These are phyloP conservation scores for Drosophila albomicans DNA, from an alignment of 1,140 invertebrate species.

Conservation along the genomic window DNA sequence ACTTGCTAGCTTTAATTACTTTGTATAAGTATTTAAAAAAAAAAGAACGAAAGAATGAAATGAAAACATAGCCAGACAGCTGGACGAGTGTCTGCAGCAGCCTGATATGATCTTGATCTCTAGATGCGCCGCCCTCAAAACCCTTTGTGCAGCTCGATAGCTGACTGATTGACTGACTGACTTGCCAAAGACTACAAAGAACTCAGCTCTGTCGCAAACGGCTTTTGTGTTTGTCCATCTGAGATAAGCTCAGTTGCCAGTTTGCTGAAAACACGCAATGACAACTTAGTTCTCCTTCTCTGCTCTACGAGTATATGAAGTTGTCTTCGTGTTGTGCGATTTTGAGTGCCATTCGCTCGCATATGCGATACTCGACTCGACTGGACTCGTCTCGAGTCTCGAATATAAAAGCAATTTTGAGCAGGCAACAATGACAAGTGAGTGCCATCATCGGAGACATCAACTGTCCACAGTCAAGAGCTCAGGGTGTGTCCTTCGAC, in stretches of 20 bases:
- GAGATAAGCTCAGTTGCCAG: slow-evolving; percentile 75
- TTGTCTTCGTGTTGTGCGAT: slow-evolving; percentile 55
- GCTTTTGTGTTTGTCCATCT: slow-evolving; percentile 77
- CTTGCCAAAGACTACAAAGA: slow-evolving; percentile 30
- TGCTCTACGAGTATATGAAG: slow-evolving; percentile 46
- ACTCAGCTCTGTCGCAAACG: slow-evolving; percentile 28
- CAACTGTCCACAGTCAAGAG: slow-evolving; percentile 27
- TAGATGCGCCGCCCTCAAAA: slow-evolving; percentile 7
- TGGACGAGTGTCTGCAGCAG: slow-evolving; percentile 58
- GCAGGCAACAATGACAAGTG: slow-evolving; percentile 60
- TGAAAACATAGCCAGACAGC: slow-evolving; percentile 49
- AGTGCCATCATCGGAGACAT: slow-evolving; percentile 43
- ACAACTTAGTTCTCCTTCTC: slow-evolving; percentile 56
- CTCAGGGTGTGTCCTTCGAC: slow-evolving; percentile 35
- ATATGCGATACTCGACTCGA: slow-evolving; percentile 2
- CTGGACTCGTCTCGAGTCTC: neutral
- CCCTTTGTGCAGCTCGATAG: slow-evolving; percentile 41
- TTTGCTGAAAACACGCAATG: slow-evolving; percentile 78
- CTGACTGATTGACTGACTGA: slow-evolving; percentile 28
- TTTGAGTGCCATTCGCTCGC: slow-evolving; percentile 41
- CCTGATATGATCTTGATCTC: slow-evolving; percentile 26
- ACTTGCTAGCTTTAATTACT: slow-evolving; percentile 75
- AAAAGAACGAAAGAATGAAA: slow-evolving; percentile 1
- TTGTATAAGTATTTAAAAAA: slow-evolving; percentile 18
- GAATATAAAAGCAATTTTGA: slow-evolving; percentile 58